Evolutionary conservation across 2,797 vertebrate genomes (phyloP).

Genomic region (Neostethus bicornis): DNA sequence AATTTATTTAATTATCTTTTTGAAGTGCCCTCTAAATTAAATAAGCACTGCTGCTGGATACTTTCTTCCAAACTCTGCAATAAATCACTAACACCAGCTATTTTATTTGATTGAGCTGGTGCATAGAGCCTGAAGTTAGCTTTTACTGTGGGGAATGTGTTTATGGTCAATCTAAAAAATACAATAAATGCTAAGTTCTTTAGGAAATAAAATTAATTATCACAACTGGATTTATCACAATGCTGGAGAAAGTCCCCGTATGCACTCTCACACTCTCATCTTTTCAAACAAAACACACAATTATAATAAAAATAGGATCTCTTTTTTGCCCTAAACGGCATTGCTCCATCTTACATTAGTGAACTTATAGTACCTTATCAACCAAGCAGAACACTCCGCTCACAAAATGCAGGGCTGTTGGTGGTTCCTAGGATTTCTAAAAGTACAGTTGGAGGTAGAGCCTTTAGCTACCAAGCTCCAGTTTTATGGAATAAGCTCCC

Average conservation of each 20-base stretch:
- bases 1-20: constrained; percentile 68
- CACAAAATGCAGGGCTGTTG: no score
- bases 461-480: no score
- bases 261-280: constrained; percentile 71
- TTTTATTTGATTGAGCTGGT: constrained; percentile 72
- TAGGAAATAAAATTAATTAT: constrained; percentile 84
- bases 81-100: constrained; percentile 74
- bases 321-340: no score
- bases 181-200: constrained; percentile 82
- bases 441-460: no score
- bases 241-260: constrained; percentile 88
- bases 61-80: constrained; percentile 65
- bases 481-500: no score
- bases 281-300: constrained; percentile 49
- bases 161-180: constrained; percentile 82
- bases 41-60: constrained; percentile 59
- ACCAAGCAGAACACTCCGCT: no score
- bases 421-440: no score
- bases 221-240: constrained; percentile 82
- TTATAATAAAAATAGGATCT: no score
- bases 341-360: no score
- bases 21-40: constrained; percentile 68
- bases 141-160: constrained; percentile 75
- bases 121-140: constrained; percentile 70
- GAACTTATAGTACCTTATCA: no score